Conservation (phyloP, 1,140 invertebrate species). For the Cheumatopsyche charites region DNA sequence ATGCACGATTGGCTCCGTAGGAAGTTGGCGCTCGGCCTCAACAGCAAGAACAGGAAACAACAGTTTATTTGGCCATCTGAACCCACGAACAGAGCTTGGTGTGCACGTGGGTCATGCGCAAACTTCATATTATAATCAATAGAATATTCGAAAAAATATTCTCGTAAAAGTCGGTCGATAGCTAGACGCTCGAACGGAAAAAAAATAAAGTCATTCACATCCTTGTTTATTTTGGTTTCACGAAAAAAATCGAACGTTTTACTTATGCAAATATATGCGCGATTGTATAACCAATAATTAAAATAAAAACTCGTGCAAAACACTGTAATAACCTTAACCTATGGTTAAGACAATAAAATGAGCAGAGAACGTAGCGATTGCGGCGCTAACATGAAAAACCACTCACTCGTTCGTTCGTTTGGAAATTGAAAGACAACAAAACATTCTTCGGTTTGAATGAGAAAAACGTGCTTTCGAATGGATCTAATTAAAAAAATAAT, state of each 20-base stretch:
- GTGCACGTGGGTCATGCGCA: not conserved
- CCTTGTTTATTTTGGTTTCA: no score
- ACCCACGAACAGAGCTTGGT: not conserved
- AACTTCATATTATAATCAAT: no score
- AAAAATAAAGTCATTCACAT: no score
- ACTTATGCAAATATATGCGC: no score
- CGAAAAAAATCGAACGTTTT: no score
- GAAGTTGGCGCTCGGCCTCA: slow-evolving; percentile 3
- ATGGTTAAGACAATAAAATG: slow-evolving; percentile 4
- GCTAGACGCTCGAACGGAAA: no score
- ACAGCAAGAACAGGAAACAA: slow-evolving; percentile 3
- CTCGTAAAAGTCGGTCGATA: no score
- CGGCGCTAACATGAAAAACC: not conserved
- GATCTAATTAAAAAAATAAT: slow-evolving; percentile 21
- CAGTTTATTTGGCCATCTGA: slow-evolving; percentile 12
- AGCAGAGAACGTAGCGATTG: not conserved
- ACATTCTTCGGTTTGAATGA: not conserved
- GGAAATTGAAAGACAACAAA: not conserved
- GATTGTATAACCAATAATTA: no score
- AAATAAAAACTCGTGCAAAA: no score
- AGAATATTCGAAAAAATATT: no score
- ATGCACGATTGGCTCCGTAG: not conserved
- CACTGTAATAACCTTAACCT: slow-evolving; percentile 2
- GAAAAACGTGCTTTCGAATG: not conserved
- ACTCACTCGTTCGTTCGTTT: not conserved